Conservation (phyloP, 2,888 invertebrate genomes). For the Yponomeuta evonymella region DNA sequence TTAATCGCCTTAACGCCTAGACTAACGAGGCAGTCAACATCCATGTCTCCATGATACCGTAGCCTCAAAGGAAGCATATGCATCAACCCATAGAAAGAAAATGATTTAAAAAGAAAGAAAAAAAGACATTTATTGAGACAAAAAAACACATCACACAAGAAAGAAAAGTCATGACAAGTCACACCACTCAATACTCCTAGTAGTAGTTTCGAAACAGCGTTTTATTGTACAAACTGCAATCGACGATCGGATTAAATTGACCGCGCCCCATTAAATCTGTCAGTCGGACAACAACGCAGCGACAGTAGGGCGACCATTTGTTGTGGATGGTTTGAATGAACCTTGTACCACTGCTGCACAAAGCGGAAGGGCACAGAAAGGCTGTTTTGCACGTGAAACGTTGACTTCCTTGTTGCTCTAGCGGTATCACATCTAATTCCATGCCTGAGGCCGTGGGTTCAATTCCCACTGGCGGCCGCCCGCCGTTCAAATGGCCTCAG, state of each 20-base stretch:
- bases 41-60: background rate
- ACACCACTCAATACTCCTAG: background rate
- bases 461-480: no score
- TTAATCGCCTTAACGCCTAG: no score
- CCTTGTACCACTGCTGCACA: background rate
- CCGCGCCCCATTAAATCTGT: conserved; percentile 10
- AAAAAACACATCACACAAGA: no score
- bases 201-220: background rate
- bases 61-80: background rate
- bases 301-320: conserved; percentile 12
- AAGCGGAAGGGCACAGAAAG: no score
- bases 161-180: no score
- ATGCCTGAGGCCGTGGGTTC: no score
- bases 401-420: no score
- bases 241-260: conserved; percentile 8
- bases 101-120: background rate
- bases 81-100: background rate
- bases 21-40: no score
- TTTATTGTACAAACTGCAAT: background rate
- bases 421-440: no score
- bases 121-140: no score
- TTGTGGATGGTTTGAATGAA: background rate
- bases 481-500: no score
- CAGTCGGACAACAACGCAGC: conserved; percentile 7
- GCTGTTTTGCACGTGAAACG: no score